Conservation (phyloP, 2,797 vertebrate species). For the Toxotes lorentzi region DNA sequence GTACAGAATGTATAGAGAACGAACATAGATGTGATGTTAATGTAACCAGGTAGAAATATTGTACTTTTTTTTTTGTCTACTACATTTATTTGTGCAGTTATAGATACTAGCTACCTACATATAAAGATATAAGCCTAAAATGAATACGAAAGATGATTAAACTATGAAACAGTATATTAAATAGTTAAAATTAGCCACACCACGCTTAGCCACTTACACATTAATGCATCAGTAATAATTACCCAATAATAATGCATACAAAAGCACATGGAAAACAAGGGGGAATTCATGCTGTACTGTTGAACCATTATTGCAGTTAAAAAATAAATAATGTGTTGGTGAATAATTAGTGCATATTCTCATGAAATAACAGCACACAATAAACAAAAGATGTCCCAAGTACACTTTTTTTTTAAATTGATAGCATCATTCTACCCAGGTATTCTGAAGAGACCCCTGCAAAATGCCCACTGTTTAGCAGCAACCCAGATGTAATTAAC, state of each 20-base stretch:
- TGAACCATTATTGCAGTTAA: neutral
- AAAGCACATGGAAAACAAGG: neutral
- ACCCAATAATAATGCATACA: neutral
- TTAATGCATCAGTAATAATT: neutral
- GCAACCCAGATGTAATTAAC: slow-evolving; percentile 73
- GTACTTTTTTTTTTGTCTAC: neutral
- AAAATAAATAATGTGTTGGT: neutral
- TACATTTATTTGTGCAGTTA: neutral
- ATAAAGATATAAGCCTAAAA: neutral
- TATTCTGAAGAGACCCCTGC: slow-evolving; percentile 31
- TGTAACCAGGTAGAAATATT: neutral
- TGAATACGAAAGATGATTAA: neutral
- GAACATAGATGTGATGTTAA: neutral
- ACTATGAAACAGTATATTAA: neutral
- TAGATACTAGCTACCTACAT: neutral
- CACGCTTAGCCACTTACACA: neutral
- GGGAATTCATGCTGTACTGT: neutral
- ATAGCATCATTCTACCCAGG: slow-evolving; percentile 15
- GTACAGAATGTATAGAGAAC: neutral
- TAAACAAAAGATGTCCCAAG: neutral
- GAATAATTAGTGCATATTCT: neutral
- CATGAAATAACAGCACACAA: neutral
- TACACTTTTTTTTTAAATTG: neutral
- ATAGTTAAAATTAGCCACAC: neutral
- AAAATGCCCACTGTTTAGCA: slow-evolving; percentile 54